These are phyloP conservation scores for Delphinus delphis DNA, from an alignment of 2,113 vertebrate genomes.

Conservation along the genomic window DNA sequence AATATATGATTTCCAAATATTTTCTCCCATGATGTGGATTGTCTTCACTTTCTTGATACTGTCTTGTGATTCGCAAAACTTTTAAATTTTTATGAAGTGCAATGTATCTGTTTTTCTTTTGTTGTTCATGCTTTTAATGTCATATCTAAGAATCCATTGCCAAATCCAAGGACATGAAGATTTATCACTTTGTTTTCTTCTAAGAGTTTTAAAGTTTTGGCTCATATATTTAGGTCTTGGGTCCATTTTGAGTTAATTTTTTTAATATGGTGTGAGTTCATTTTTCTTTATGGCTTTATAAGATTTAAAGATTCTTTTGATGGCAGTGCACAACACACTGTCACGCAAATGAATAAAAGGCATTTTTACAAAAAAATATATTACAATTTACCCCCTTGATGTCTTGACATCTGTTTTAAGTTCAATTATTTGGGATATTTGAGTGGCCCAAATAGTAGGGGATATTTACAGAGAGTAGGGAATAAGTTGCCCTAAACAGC, in stretches of 20 bases:
- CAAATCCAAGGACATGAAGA: not conserved
- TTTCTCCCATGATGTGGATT: not conserved
- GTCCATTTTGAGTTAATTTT: slow-evolving; percentile 16
- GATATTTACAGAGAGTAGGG: not conserved
- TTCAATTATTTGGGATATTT: not conserved
- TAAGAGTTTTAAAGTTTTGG: not conserved
- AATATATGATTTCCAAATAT: not conserved
- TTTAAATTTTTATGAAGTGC: not conserved
- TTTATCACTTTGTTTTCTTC: not conserved
- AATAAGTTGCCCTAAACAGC: not conserved
- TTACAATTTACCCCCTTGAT: not conserved
- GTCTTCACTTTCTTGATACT: not conserved
- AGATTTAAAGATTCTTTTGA: slow-evolving; percentile 1
- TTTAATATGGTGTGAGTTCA: not conserved
- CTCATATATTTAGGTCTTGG: not conserved
- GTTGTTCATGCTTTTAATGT: not conserved
- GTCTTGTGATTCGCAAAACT: not conserved
- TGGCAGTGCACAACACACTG: not conserved
- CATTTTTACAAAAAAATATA: not conserved
- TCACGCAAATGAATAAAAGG: not conserved
- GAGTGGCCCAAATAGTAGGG: not conserved
- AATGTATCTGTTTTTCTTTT: not conserved
- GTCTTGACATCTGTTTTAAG: not conserved
- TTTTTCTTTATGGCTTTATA: not conserved
- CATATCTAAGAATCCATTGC: not conserved